Evolutionary conservation across 2,113 vertebrate genomes (phyloP).

Genomic region (Ailuropoda melanoleuca): DNA sequence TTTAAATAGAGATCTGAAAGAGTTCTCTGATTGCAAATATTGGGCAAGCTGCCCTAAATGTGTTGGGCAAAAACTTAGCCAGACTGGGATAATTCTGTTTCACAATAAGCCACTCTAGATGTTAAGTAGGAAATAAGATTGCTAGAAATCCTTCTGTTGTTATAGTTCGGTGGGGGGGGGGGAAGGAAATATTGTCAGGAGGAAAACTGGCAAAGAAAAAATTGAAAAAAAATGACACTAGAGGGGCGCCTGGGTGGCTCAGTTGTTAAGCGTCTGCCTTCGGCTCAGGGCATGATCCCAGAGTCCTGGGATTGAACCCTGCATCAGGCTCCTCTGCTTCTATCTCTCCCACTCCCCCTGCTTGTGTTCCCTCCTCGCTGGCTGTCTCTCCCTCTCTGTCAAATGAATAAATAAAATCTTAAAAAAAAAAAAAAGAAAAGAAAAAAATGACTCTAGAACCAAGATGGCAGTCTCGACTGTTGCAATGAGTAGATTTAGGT

Average conservation of each 20-base stretch:
- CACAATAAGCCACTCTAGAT: not conserved
- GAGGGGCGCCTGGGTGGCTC: not conserved
- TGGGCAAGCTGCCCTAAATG: not conserved
- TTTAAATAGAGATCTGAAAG: not conserved
- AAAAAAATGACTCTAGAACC: not conserved
- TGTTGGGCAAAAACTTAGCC: not conserved
- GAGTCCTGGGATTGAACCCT: too few relatives aligned
- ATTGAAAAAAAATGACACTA: not conserved
- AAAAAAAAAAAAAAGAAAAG: too few relatives aligned
- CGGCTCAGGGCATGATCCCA: too few relatives aligned
- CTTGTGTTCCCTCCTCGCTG: too few relatives aligned
- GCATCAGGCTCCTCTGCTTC: too few relatives aligned
- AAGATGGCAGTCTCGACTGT: not conserved
- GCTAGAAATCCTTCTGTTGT: conserved; percentile 20
- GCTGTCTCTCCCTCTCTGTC: too few relatives aligned
- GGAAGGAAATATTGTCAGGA: not conserved
- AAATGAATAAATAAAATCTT: too few relatives aligned
- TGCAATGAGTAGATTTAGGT: not conserved
- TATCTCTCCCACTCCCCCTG: too few relatives aligned
- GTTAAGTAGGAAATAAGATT: not conserved
- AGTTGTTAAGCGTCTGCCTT: too few relatives aligned
- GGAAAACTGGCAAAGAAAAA: not conserved
- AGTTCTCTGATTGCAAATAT: not conserved
- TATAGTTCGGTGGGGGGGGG: not conserved
- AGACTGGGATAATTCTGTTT: not conserved